Evolutionary conservation across 2,113 vertebrate species (phyloP).

Genomic region (Atherinomorus stipes): DNA sequence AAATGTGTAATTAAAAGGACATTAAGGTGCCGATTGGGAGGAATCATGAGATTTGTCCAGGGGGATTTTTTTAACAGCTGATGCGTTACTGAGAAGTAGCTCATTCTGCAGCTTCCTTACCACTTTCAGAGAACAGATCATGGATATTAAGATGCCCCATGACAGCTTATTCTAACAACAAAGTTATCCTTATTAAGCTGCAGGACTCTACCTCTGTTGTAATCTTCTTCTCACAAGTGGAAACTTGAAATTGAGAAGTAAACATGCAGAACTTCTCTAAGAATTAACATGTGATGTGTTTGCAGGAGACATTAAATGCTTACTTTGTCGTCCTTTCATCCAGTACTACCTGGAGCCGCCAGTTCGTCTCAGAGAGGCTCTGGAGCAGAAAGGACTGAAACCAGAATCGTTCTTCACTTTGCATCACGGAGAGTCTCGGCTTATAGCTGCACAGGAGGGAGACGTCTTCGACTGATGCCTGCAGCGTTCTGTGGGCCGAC

Average conservation of each 20-base stretch:
- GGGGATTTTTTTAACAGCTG: too few relatives aligned
- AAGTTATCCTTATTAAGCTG: slow-evolving; percentile 35
- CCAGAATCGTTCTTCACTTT: slow-evolving; percentile 91
- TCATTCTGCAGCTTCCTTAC: too few relatives aligned
- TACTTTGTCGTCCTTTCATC: background rate
- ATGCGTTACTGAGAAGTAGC: too few relatives aligned
- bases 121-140: too few relatives aligned
- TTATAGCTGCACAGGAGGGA: slow-evolving; percentile 76
- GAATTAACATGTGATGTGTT: background rate
- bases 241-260: too few relatives aligned
- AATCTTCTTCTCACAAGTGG: too few relatives aligned
- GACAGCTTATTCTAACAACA: slow-evolving; percentile 1
- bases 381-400: slow-evolving; percentile 87
- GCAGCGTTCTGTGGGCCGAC: background rate
- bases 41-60: too few relatives aligned
- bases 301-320: background rate
- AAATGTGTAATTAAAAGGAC: too few relatives aligned
- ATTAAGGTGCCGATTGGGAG: too few relatives aligned
- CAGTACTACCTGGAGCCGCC: slow-evolving; percentile 96
- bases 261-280: too few relatives aligned
- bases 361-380: slow-evolving; percentile 86
- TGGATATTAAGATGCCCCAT: too few relatives aligned
- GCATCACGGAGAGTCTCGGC: slow-evolving; percentile 91
- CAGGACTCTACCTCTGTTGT: too few relatives aligned
- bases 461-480: slow-evolving; percentile 77